Percentiles rank a stretch among this genome's conserved stretches.
phyloP scores from a whole-genome alignment of 2,113 vertebrate genomes.

The Astur gentilis region DNA sequence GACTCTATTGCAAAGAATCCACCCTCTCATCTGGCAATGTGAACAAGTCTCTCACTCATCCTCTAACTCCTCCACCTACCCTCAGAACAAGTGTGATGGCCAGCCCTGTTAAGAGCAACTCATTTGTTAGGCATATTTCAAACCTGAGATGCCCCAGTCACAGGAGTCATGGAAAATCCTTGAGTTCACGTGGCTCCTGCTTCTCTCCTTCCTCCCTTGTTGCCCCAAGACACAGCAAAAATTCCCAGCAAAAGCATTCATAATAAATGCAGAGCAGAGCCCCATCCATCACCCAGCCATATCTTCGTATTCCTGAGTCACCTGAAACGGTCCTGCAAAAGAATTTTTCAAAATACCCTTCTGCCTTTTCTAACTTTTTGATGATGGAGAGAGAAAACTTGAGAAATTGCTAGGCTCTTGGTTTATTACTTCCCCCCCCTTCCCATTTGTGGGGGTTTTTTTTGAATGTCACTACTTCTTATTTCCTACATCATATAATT shows the following conservation, averaged over 20 bases:
- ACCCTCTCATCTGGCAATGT: background rate
- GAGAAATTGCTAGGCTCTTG: background rate
- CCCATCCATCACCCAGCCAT: background rate
- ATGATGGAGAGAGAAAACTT: background rate
- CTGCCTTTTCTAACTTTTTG: background rate
- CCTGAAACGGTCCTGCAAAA: background rate
- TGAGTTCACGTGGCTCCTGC: background rate
- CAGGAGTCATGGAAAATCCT: background rate
- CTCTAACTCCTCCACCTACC: background rate
- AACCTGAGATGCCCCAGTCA: background rate
- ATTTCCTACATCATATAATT: background rate
- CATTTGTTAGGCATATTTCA: background rate
- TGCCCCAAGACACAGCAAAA: background rate
- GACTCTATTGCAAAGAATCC: background rate
- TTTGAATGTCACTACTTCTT: background rate
- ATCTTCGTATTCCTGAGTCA: background rate
- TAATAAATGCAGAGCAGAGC: background rate
- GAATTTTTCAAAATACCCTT: background rate
- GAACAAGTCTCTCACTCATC: background rate
- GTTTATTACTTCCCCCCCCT: background rate
- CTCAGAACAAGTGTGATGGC: background rate
- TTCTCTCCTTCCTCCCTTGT: background rate
- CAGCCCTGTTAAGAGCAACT: background rate
- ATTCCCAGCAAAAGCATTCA: background rate
- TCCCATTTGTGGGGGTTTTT: background rate